These are phyloP conservation scores for Meriones psammophilus DNA, from an alignment of 2,797 vertebrate genomes.

Conservation along the genomic window DNA sequence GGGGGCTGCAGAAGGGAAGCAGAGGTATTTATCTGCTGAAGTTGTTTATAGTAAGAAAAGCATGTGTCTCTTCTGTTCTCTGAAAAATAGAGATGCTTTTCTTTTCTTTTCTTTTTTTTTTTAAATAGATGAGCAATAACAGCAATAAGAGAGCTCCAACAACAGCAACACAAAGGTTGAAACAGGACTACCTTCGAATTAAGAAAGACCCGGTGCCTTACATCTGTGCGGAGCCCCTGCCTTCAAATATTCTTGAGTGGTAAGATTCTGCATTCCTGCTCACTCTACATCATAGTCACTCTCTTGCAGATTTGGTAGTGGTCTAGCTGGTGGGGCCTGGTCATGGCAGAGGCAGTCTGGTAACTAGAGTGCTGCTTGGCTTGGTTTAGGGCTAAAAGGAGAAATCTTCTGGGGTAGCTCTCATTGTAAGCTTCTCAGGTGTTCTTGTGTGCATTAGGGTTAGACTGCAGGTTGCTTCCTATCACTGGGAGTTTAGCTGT, in stretches of 20 bases:
- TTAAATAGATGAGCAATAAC: conserved; percentile 95
- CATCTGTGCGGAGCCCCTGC: conserved; percentile 98
- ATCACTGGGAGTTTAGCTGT: not conserved
- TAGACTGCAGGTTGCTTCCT: not conserved
- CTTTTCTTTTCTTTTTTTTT: not conserved
- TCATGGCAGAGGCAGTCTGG: too few relatives aligned
- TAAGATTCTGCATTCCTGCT: conserved; percentile 80
- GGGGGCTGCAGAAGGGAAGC: not conserved
- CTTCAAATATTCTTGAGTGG: conserved; percentile 99
- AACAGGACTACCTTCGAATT: conserved; percentile 98
- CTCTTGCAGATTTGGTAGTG: not conserved
- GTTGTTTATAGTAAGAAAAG: not conserved
- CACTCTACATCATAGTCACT: not conserved
- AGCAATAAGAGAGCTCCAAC: conserved; percentile 97
- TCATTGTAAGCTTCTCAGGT: not conserved
- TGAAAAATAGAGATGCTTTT: not conserved
- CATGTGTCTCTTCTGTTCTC: not conserved
- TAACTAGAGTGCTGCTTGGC: not conserved
- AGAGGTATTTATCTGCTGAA: not conserved
- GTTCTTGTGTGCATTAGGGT: not conserved
- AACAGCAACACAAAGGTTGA: conserved; percentile 97
- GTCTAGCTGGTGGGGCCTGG: too few relatives aligned
- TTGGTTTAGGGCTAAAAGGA: not conserved
- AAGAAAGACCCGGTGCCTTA: conserved; percentile 99
- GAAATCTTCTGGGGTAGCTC: not conserved